Percentiles rank a stretch among this genome's conserved stretches.
phyloP scores from a whole-genome alignment of 2,888 invertebrate genomes.

The Octodonta nipae region DNA sequence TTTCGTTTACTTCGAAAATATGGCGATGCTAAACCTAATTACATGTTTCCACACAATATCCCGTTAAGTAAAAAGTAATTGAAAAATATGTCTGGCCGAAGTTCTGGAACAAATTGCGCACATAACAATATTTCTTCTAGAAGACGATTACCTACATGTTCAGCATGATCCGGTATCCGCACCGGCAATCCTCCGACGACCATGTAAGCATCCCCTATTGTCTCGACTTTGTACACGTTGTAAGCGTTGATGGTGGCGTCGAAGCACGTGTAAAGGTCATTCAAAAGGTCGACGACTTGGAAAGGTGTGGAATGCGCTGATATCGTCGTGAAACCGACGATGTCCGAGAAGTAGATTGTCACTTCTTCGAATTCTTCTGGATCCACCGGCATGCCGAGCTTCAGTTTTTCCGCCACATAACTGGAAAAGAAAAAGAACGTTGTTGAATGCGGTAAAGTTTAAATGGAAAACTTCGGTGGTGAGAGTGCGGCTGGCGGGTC shows the following conservation, averaged over 20 bases:
- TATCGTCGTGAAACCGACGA: conserved; percentile 85
- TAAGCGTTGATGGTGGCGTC: conserved; percentile 87
- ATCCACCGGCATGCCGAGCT: conserved; percentile 79
- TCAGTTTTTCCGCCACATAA: conserved; percentile 81
- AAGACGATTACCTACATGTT: conserved; percentile 32
- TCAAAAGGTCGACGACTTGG: conserved; percentile 77
- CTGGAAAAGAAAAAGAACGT: conserved; percentile 41
- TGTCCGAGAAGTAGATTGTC: conserved; percentile 89
- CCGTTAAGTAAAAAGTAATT: too few relatives aligned
- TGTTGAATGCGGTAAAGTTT: too few relatives aligned
- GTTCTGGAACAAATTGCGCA: not conserved
- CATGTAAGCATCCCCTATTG: conserved; percentile 92
- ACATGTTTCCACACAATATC: too few relatives aligned
- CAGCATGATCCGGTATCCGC: conserved; percentile 67
- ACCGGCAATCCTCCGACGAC: conserved; percentile 80
- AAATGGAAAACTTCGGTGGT: too few relatives aligned
- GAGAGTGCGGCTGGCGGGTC: too few relatives aligned
- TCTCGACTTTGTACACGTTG: conserved; percentile 86
- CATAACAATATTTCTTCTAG: not conserved
- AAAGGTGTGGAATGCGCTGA: conserved; percentile 85
- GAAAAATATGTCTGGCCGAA: too few relatives aligned
- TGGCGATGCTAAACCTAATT: too few relatives aligned
- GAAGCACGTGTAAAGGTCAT: conserved; percentile 86
- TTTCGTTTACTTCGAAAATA: too few relatives aligned
- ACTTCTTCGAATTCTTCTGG: conserved; percentile 87